Evolutionary conservation across 1,140 invertebrate genomes (phyloP), one percentile per base, ranked within the genome.

Genomic region (Drosophila prosaltans): DNA sequence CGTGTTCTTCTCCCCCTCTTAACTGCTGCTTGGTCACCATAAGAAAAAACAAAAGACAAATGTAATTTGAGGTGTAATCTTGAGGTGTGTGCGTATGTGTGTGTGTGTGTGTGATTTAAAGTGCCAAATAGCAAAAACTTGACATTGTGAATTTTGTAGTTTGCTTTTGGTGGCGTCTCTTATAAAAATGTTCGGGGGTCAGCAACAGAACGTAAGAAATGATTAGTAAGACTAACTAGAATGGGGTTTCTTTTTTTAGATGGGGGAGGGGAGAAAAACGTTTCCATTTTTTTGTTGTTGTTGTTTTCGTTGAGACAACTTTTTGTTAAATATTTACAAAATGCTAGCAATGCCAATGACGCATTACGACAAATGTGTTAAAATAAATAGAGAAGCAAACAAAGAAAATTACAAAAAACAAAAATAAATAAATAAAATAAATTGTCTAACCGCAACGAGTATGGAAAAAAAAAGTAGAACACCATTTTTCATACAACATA

Each of bases 281-380:
- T 81, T 85, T 81, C 72, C 55, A 86, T 71, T 81, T 81, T 85
- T 16, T 16, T 16, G 0, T 16, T 16, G 16, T 16, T 16, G 16
- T 16, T 59, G 21, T 59, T 43, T 62, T 60, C 54, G 51, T 59
- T 26, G 21, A 51, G 45, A 51, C 45, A 9, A 51, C 45, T 63
- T 11, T 76, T 41, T 69, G 65, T 68, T 66, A 58, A 75, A 73
- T 85, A 80, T 86, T 82, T 70, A 82, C 82, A 79, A 81, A 51
- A 81, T 76, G 62, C 58, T 55, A 69, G 67, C 72, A 77, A 68
- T 83, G 80, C 77, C 83, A 89, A 55, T 88, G 83, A 88, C 83
- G 77, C 83, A 89, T 83, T 77, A 71, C 65, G 63, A 83, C 83
- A 77, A 89, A 83, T 83, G 74, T 89, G 83, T 80, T 89, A 86